These are phyloP conservation scores for Euura lappo DNA, from an alignment of 1,140 invertebrate genomes.

Conservation along the genomic window DNA sequence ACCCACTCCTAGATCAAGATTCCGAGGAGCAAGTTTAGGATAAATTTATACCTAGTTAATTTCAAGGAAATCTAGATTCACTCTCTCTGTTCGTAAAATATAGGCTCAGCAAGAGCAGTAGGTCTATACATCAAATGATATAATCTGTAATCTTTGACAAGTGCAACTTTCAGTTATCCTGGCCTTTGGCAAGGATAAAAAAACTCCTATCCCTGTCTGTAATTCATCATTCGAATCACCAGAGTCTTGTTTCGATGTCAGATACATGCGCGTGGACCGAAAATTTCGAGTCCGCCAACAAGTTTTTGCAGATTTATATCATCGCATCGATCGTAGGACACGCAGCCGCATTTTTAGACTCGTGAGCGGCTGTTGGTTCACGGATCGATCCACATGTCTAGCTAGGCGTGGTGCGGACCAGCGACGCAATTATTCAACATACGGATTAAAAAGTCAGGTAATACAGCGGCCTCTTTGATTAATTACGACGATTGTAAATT, in stretches of 20 bases:
- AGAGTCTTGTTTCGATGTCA: too few relatives aligned
- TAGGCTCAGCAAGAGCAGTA: too few relatives aligned
- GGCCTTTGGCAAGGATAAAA: too few relatives aligned
- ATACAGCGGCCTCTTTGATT: constrained; percentile 2
- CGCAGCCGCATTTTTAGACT: background rate
- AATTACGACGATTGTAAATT: constrained; percentile 2
- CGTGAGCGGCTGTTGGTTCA: background rate
- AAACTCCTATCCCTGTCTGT: too few relatives aligned
- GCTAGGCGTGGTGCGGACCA: background rate
- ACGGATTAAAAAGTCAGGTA: background rate
- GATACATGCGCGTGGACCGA: too few relatives aligned
- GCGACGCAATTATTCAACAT: background rate
- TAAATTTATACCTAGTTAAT: background rate
- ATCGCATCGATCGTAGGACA: background rate
- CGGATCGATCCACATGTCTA: background rate
- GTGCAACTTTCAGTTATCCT: too few relatives aligned
- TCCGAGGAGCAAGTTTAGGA: background rate
- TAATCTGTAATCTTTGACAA: too few relatives aligned
- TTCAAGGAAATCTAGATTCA: constrained; percentile 3
- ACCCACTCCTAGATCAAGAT: background rate
- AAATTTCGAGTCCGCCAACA: background rate
- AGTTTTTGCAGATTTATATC: background rate
- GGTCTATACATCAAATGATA: too few relatives aligned
- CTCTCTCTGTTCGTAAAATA: too few relatives aligned
- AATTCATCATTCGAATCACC: too few relatives aligned